phyloP scores from a whole-genome alignment of 37 sponge, comb jelly and placozoan species.

The Chondrosia reniformis region DNA sequence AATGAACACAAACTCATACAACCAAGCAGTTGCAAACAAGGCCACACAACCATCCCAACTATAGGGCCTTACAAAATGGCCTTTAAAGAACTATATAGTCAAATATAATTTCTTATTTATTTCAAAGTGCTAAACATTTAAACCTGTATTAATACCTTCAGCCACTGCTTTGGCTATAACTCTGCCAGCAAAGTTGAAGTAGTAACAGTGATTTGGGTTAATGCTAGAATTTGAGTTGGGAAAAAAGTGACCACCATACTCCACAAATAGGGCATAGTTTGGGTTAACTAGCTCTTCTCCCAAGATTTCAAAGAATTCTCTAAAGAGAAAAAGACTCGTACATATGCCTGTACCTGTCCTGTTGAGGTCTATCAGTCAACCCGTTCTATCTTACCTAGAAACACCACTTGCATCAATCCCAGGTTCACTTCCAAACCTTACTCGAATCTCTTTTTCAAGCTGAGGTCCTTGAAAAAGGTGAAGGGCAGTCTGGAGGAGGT shows the following conservation, averaged over 20 bases:
- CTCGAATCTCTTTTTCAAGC: slow-evolving; percentile 5
- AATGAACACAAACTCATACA: too few relatives aligned
- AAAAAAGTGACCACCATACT: slow-evolving; percentile 30
- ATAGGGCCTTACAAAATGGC: too few relatives aligned
- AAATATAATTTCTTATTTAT: too few relatives aligned
- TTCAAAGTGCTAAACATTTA: too few relatives aligned
- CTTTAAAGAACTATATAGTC: too few relatives aligned
- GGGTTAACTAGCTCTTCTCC: slow-evolving; percentile 57
- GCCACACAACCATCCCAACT: too few relatives aligned
- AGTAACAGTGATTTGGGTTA: slow-evolving; percentile 53
- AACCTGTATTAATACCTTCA: slow-evolving; percentile 29
- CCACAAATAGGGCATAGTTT: slow-evolving; percentile 57
- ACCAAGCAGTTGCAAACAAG: too few relatives aligned
- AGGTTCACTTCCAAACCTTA: slow-evolving; percentile 49
- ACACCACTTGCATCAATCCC: slow-evolving; percentile 67
- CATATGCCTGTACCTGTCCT: not conserved
- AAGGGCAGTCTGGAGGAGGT: slow-evolving; percentile 46
- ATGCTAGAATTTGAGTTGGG: slow-evolving; percentile 48
- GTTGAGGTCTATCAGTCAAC: not conserved
- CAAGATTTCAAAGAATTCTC: slow-evolving; percentile 71
- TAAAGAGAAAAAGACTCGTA: not conserved
- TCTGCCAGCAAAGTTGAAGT: slow-evolving; percentile 60
- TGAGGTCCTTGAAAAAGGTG: not conserved
- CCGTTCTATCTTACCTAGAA: slow-evolving; percentile 36
- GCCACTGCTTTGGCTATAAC: slow-evolving; percentile 53